Evolutionary conservation across 2,797 vertebrate genomes (phyloP).

Genomic region (Brotogeris chrysoptera): DNA sequence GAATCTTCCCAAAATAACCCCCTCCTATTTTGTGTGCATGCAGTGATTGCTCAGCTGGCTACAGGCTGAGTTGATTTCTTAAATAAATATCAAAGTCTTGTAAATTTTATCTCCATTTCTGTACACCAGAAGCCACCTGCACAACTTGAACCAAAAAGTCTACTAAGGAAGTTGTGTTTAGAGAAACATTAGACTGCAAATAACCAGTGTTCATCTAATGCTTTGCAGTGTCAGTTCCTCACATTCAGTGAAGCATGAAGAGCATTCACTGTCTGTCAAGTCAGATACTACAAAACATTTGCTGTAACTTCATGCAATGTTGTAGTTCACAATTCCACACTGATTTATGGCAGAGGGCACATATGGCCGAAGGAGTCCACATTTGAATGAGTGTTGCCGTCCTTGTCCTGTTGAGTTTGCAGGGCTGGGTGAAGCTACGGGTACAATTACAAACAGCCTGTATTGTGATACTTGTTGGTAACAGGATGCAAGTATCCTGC

Average conservation of each 20-base stretch:
- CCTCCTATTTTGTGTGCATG: neutral
- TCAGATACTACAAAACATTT: neutral
- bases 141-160: neutral
- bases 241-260: rapidly evolving
- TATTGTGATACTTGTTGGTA: neutral
- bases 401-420: neutral
- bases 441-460: neutral
- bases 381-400: neutral
- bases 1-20: neutral
- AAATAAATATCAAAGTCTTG: neutral
- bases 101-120: neutral
- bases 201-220: neutral
- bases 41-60: neutral
- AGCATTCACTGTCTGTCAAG: neutral
- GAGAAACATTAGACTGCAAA: neutral
- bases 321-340: neutral
- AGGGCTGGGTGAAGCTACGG: neutral
- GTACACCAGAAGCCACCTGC: neutral
- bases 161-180: neutral
- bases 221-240: neutral
- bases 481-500: neutral
- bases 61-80: neutral
- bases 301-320: neutral
- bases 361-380: neutral
- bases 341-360: neutral